Conservation (phyloP, 1,140 invertebrate genomes). For the Goniozus legneri region DNA sequence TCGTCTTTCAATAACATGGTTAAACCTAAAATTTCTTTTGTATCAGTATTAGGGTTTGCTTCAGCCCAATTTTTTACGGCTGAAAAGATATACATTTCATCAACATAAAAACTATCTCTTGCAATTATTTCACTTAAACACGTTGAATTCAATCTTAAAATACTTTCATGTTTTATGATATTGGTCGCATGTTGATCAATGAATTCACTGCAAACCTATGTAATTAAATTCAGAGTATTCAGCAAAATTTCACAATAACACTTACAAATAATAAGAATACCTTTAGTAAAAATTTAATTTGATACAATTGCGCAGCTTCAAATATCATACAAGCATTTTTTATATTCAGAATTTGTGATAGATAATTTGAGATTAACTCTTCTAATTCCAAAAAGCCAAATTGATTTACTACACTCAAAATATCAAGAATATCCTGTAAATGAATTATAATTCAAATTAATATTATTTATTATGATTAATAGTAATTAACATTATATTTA, state of each 20-base stretch:
- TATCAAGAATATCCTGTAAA: conserved; percentile 44
- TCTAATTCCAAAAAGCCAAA: conserved; percentile 94
- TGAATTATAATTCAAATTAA: conserved; percentile 11
- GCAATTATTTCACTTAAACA: conserved; percentile 81
- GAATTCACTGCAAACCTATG: conserved; percentile 70
- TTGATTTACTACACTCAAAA: conserved; percentile 78
- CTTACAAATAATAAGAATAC: conserved; percentile 43
- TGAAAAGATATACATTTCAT: conserved; percentile 92
- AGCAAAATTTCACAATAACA: conserved; percentile 1
- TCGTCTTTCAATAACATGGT: not conserved
- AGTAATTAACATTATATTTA: conserved; percentile 15
- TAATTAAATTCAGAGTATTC: conserved; percentile 5
- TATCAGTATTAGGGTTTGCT: conserved; percentile 67
- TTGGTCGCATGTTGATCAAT: conserved; percentile 86
- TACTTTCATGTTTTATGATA: conserved; percentile 80
- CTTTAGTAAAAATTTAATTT: conserved; percentile 60
- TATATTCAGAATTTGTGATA: conserved; percentile 81
- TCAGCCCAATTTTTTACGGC: conserved; percentile 84
- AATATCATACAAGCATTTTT: conserved; percentile 91
- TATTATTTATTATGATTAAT: not conserved
- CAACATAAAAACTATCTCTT: conserved; percentile 92
- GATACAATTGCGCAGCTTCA: conserved; percentile 81
- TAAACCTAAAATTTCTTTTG: conserved; percentile 49
- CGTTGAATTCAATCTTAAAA: conserved; percentile 76
- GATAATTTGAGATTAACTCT: conserved; percentile 86